Conservation (phyloP, 2,888 invertebrate species). For the Eupithecia inturbata region DNA sequence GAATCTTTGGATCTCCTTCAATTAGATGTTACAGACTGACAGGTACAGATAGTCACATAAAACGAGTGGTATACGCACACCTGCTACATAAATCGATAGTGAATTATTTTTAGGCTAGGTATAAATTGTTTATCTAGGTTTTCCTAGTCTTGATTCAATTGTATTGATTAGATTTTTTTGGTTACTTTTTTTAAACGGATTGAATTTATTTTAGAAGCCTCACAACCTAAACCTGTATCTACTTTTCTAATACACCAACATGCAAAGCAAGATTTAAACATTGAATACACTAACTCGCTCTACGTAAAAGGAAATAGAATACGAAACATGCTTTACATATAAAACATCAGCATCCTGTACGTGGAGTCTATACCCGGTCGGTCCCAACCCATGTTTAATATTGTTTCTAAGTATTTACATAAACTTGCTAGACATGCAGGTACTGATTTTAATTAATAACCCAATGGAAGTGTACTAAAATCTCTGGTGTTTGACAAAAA, state of each 20-base stretch:
- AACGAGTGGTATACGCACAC: not conserved
- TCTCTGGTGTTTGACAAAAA: slow-evolving; percentile 9
- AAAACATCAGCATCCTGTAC: slow-evolving; percentile 30
- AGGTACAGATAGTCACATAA: not conserved
- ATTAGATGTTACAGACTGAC: slow-evolving; percentile 6
- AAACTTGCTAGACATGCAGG: slow-evolving; percentile 10
- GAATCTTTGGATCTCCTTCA: slow-evolving; percentile 29
- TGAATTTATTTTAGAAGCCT: not conserved
- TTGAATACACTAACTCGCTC: slow-evolving; percentile 22
- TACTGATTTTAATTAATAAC: not conserved
- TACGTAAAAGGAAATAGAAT: slow-evolving; percentile 28
- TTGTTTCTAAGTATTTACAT: slow-evolving; percentile 6
- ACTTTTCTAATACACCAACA: not conserved
- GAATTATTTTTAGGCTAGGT: not conserved
- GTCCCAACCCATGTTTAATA: slow-evolving; percentile 9
- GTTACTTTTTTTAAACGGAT: too few species aligned
- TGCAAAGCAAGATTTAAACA: slow-evolving; percentile 26
- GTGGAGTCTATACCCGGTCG: slow-evolving; percentile 12
- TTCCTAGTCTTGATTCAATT: not conserved
- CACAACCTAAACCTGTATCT: not conserved
- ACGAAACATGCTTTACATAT: slow-evolving; percentile 32
- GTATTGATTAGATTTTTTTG: not conserved
- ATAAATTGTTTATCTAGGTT: not conserved
- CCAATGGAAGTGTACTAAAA: not conserved
- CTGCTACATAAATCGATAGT: not conserved